phyloP scores from a whole-genome alignment of 2,888 invertebrate species.

The Cryptocephalus primarius region DNA sequence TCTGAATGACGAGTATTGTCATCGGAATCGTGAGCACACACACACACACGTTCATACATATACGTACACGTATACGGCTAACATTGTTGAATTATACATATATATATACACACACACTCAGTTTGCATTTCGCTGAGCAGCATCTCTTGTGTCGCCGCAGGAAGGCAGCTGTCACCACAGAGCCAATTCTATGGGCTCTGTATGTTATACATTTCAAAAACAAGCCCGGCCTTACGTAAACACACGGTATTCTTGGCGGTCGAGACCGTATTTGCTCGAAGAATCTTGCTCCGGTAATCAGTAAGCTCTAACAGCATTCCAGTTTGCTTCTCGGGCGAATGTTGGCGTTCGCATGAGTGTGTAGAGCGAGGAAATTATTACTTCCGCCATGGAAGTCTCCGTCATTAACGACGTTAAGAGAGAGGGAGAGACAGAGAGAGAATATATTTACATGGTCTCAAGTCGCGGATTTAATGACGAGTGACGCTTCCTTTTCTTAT shows the following conservation, averaged over 20 bases:
- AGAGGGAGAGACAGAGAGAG: no score
- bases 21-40: conserved; percentile 8
- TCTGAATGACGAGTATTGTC: conserved; percentile 11
- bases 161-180: conserved; percentile 20
- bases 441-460: no score
- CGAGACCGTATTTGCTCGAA: conserved; percentile 7
- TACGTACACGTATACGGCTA: no score
- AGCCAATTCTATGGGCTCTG: conserved; percentile 14
- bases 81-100: no score
- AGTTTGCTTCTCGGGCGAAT: no score
- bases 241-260: conserved; percentile 8
- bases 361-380: no score
- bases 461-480: no score
- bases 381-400: no score
- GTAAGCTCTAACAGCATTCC: conserved; percentile 1
- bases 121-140: conserved; percentile 8
- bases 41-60: no score
- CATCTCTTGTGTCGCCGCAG: conserved; percentile 14
- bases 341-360: no score
- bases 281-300: conserved; percentile 8
- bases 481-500: no score
- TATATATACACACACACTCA: conserved; percentile 4
- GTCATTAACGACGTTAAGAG: no score
- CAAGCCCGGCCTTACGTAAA: conserved; percentile 9
- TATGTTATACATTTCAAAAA: conserved; percentile 10